Base-by-base conservation (phyloP, 2,888 invertebrate genomes). In the Epirrita christyi region DNA sequence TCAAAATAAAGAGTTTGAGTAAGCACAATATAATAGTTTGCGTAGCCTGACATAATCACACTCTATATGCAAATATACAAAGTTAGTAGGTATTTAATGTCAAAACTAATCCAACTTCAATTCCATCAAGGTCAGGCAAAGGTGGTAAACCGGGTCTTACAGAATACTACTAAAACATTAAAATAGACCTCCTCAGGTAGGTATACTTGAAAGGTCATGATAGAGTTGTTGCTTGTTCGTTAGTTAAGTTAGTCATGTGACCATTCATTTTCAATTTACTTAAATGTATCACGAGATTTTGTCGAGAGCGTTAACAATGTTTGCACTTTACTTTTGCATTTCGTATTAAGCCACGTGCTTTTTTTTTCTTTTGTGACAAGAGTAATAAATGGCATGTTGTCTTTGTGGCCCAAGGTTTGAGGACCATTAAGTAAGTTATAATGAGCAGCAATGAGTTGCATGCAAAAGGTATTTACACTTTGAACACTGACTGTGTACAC, bases 281-380 rank as follows among this genome's bases (percentile, higher is more conserved):
- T 21, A 47, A 40, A 48, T 40, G 14, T 48, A 32, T 49, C 49
- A 49, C 49, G 49, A 34, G 49, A 8, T 41, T 49, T 41, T 49
- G 41, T 41, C 32, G 29, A 14, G 41, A 49, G 6, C 21, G 8
- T 15, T 21, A 41, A 41, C 41, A 41, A 49, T 49, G 41, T n/a
- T 32, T n/a, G 32, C 41, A 8, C 8, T n/a, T 15, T 21, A 4
- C 41, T 49, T 41, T 29, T 1, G 29, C 29, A 29, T 6, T 2
- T 29, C 6, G 21, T 21, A 21, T 21, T 21, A 21, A 21, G 21
- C 21, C 21, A 21, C 21, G 21, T 21, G 21, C 4, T 21, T 21
- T 3, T 21, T 21, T 21, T 3, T 21, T 21, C 2, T 4, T 4
- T 3, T 21, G 21, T 21, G 21, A 3, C 4, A 21, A 21, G 21